These are phyloP conservation scores for Thunnus thynnus DNA, from an alignment of 2,113 vertebrate species.

Conservation along the genomic window DNA sequence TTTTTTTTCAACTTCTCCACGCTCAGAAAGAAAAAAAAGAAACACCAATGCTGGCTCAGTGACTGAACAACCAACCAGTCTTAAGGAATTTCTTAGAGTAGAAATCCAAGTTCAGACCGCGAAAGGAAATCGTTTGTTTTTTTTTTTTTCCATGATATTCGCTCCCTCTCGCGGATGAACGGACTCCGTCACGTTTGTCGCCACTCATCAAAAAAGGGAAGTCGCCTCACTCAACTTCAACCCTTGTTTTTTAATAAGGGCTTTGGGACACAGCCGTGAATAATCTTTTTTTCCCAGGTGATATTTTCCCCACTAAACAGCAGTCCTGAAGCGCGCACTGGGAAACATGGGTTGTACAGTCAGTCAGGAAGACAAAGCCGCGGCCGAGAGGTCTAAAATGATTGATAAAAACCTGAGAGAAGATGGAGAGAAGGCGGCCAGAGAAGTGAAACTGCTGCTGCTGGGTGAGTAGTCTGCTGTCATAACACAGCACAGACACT, in stretches of 20 bases:
- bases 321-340: conserved; percentile 87
- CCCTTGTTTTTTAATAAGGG: conserved; percentile 35
- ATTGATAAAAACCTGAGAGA: conserved; percentile 95
- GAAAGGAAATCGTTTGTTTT: conserved; percentile 9
- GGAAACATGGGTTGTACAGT: conserved; percentile 95
- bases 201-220: conserved; percentile 71
- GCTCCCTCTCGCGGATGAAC: conserved; percentile 48
- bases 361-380: conserved; percentile 96
- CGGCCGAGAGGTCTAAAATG: conserved; percentile 93
- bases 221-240: conserved; percentile 56
- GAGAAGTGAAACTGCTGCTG: conserved; percentile 95
- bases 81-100: conserved; percentile 11
- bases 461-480: conserved; percentile 86
- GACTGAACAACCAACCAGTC: conserved; percentile 20
- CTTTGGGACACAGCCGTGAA: conserved; percentile 16
- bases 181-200: conserved; percentile 53
- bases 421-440: conserved; percentile 95
- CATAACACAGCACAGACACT: conserved; percentile 6
- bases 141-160: conserved; percentile 24
- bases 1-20: conserved; percentile 21
- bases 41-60: conserved; percentile 40
- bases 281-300: conserved; percentile 44
- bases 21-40: neutral
- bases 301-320: conserved; percentile 69
- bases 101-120: conserved; percentile 23